phyloP scores from a whole-genome alignment of 2,888 invertebrate species.

The Chelonus formosanus region DNA sequence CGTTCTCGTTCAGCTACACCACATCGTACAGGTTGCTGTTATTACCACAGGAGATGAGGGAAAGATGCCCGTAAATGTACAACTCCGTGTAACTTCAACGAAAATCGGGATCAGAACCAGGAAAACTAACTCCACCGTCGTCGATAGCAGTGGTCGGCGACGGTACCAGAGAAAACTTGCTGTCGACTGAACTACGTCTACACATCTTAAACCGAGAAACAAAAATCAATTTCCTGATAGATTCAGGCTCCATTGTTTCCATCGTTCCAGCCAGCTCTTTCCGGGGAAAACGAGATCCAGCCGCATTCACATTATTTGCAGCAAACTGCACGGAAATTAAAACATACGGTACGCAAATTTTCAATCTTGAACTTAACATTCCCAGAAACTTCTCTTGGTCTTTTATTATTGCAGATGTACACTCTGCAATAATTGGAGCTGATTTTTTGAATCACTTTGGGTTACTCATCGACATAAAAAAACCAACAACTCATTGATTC shows the following conservation, averaged over 20 bases:
- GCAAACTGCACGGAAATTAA: conserved; percentile 29
- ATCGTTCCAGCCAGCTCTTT: conserved; percentile 2
- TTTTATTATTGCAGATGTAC: conserved; percentile 17
- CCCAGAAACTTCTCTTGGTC: conserved; percentile 3
- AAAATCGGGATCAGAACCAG: not conserved
- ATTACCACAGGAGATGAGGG: conserved; percentile 22
- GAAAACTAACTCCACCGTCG: conserved; percentile 20
- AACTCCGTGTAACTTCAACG: not conserved
- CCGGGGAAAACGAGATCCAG: not conserved
- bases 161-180: not conserved
- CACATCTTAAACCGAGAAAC: conserved; percentile 20
- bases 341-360: conserved; percentile 22
- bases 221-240: conserved; percentile 22
- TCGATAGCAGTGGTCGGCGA: not conserved
- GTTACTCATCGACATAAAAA: conserved; percentile 31
- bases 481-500: conserved; percentile 26
- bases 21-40: not conserved
- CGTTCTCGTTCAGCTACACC: not conserved
- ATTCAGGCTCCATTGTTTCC: conserved; percentile 28
- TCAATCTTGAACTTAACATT: conserved; percentile 11
- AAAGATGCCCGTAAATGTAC: conserved; percentile 14
- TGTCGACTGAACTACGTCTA: conserved; percentile 10
- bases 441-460: conserved; percentile 33
- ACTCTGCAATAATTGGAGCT: conserved; percentile 21
- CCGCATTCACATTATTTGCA: conserved; percentile 20